Percentiles rank a stretch among this genome's conserved stretches.
Evolutionary conservation across 2,888 invertebrate species (phyloP).

Genomic region (Eubasilissa splendida): DNA sequence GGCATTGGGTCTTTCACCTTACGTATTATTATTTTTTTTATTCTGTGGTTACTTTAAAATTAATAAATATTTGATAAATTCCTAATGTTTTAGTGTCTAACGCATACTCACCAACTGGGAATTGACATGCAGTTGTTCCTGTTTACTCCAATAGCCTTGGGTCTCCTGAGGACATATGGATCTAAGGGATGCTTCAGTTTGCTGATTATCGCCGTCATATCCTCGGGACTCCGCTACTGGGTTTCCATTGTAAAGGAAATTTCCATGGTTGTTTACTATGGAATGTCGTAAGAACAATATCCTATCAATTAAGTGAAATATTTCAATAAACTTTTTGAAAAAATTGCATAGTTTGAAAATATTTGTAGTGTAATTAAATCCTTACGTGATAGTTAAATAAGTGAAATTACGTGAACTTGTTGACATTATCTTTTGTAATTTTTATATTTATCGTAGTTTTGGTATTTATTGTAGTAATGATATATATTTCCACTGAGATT

Average conservation of each 20-base stretch:
- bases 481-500: too few species aligned
- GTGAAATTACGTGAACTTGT: too few species aligned
- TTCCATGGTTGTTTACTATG: conserved; percentile 73
- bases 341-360: not conserved
- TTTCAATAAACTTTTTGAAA: not conserved
- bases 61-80: not conserved
- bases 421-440: too few species aligned
- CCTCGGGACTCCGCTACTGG: conserved; percentile 69
- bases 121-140: conserved; percentile 75
- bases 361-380: too few species aligned
- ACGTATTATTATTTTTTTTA: too few species aligned
- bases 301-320: not conserved
- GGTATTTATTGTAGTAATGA: too few species aligned
- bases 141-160: conserved; percentile 69
- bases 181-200: conserved; percentile 66
- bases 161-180: conserved; percentile 68
- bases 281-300: conserved; percentile 70
- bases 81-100: conserved; percentile 69
- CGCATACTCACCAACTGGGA: conserved; percentile 74
- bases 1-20: too few species aligned
- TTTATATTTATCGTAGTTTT: too few species aligned
- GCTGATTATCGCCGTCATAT: conserved; percentile 64
- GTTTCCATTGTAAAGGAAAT: conserved; percentile 70
- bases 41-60: not conserved
- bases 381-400: too few species aligned